A percentile compares a stretch with the other conserved stretches of the same genome.
Evolutionary conservation across 1,140 invertebrate species (phyloP).

Genomic region (Grapholita molesta): DNA sequence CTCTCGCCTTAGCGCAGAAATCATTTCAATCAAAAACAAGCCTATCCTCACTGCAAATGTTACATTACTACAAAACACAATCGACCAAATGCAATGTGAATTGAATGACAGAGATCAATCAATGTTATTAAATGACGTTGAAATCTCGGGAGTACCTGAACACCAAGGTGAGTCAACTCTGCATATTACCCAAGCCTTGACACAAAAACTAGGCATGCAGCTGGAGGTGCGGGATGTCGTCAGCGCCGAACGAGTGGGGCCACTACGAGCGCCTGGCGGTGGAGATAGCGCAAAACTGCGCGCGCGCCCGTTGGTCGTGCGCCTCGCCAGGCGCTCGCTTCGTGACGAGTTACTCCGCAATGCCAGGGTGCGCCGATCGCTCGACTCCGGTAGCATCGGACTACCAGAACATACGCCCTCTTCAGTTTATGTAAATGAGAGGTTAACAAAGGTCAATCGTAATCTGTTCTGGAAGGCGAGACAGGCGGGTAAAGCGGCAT

Average conservation of each 20-base stretch:
- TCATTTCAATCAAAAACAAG: background rate
- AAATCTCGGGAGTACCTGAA: conserved; percentile 12
- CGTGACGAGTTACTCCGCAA: background rate
- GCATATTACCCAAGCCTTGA: background rate
- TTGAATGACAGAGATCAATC: background rate
- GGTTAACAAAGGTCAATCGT: background rate
- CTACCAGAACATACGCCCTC: background rate
- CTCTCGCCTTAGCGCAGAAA: background rate
- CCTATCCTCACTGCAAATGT: background rate
- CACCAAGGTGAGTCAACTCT: background rate
- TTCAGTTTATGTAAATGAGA: background rate
- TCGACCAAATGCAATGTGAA: background rate
- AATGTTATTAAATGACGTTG: conserved; percentile 5
- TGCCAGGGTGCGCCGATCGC: background rate
- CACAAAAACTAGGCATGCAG: background rate
- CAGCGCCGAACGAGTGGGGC: background rate
- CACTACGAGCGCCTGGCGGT: background rate
- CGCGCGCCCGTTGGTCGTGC: background rate
- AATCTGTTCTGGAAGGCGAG: background rate
- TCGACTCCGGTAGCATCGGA: background rate
- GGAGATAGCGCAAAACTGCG: background rate
- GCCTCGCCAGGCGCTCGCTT: background rate
- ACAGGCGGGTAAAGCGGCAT: too few species aligned
- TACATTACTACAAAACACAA: background rate
- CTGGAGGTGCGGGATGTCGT: background rate